A percentile compares a stretch with the other conserved stretches of the same genome.
Conservation (phyloP, 2,888 invertebrate genomes). For the Sinhomidia bicolor region DNA sequence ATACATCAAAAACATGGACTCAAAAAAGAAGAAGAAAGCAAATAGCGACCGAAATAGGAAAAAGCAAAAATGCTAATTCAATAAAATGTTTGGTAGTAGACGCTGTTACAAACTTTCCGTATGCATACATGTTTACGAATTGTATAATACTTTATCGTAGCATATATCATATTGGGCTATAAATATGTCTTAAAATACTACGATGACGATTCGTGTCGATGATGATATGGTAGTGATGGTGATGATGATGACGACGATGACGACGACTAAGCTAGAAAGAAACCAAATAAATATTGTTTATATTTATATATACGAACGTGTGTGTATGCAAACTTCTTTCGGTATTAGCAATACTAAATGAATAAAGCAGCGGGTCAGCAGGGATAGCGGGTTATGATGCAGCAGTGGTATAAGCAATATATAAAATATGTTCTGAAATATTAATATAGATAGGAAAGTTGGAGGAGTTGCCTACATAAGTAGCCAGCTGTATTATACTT, state of each 20-base stretch:
- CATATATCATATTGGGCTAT: too few species aligned
- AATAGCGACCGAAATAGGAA: neutral
- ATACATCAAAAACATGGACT: neutral
- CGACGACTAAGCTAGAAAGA: neutral
- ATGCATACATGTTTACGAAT: too few species aligned
- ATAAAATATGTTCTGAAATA: neutral
- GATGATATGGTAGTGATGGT: slow-evolving; percentile 31
- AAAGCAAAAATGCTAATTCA: slow-evolving; percentile 34
- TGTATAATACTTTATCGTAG: too few species aligned
- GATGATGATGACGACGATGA: too few species aligned
- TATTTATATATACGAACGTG: neutral
- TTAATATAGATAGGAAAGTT: too few species aligned
- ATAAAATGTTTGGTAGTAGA: slow-evolving; percentile 10
- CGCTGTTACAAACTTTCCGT: too few species aligned
- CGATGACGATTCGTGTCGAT: slow-evolving; percentile 14
- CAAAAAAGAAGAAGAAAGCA: neutral
- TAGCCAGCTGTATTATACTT: too few species aligned
- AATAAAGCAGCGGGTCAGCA: neutral
- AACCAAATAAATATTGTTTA: too few species aligned
- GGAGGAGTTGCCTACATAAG: too few species aligned
- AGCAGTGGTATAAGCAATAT: neutral
- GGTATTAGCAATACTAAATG: neutral
- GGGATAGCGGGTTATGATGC: slow-evolving; percentile 18
- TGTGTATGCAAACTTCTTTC: neutral
- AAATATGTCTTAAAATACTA: neutral